phyloP scores from a whole-genome alignment of 2,113 vertebrate genomes.

The Dolichallabes microphthalmus region DNA sequence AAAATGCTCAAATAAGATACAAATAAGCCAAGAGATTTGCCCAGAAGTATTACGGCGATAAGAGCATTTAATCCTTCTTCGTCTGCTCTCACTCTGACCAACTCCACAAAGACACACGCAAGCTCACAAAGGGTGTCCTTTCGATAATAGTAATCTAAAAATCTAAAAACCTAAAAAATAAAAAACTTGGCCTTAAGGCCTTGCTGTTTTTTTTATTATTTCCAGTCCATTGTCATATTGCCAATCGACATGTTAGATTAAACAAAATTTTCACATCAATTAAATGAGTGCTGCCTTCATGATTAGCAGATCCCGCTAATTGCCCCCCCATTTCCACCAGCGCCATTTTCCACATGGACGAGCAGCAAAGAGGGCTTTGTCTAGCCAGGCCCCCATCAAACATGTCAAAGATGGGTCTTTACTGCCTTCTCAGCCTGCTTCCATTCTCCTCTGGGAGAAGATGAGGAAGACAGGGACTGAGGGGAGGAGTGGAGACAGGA shows the following conservation, averaged over 20 bases:
- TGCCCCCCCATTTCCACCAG: constrained; percentile 63
- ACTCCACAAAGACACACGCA: constrained; percentile 43
- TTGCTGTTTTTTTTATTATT: constrained; percentile 49
- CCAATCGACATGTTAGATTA: constrained; percentile 72
- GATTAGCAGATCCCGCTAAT: constrained; percentile 77
- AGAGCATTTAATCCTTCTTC: constrained; percentile 65
- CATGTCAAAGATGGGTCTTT: constrained; percentile 68
- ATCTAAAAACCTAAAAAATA: constrained; percentile 25
- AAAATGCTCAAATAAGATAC: constrained; percentile 38
- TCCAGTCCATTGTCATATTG: constrained; percentile 62
- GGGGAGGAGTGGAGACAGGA: constrained; percentile 41
- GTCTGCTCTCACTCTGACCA: constrained; percentile 51
- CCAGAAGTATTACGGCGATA: constrained; percentile 60
- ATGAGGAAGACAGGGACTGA: constrained; percentile 12
- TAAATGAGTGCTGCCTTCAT: constrained; percentile 73
- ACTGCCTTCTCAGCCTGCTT: constrained; percentile 54
- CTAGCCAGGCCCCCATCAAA: constrained; percentile 61
- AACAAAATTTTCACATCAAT: constrained; percentile 78
- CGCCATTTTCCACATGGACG: constrained; percentile 76
- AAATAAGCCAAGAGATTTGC: constrained; percentile 55
- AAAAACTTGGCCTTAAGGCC: constrained; percentile 58
- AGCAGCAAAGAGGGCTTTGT: constrained; percentile 75
- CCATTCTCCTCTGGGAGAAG: constrained; percentile 49
- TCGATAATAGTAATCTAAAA: constrained; percentile 52
- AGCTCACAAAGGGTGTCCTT: constrained; percentile 64